Base-by-base conservation (phyloP, 1,140 invertebrate genomes). In the Papilio polyxenes region DNA sequence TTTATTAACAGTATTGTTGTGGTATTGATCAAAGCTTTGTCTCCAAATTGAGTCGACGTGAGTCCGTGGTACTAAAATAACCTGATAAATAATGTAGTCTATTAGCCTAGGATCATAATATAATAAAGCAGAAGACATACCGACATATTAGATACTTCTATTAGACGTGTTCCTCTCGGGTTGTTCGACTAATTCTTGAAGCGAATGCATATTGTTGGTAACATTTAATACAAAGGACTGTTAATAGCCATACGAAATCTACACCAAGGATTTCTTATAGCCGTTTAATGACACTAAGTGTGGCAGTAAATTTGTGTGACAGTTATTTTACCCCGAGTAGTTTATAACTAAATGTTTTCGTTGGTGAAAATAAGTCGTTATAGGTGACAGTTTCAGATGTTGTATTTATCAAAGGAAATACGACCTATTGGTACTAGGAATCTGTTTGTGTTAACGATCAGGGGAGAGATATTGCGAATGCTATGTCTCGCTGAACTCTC, bases 31-130 rank as follows among this genome's bases (percentile, higher is more conserved):
- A 84, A 92, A 93, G 11, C 89, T 82, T 72, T 83, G 84, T 81
- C 88, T 92, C 92, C 91, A 93, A 82, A 92, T 90, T 8, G 87
- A 84, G 75, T 92, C 86, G 1, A 93, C 89, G 23, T 89, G 86
- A 3, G 87, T 86, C 8, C 87, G 86, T 10, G 92, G 92, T 23
- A 92, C 75, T 80, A 93, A 80, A 76, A 93, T 90, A 15, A 92
- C 92, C 92, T 93, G 72, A 23, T 83, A 87, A 85, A 78, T 72
- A 83, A 78, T 13, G 48, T 79, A 13, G 20, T 76, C 13, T 13
- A 65, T 82, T 37, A 82, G 53, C 49, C 74, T 23, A 76, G 17
- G 17, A 69, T 31, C 4, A 62, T 3, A 78, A 51, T 48, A 49
- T 31, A 6, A 44, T 44, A 44, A 44, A 44, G 1, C 7, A 44